Evolutionary conservation across 2,797 vertebrate genomes (phyloP), one percentile per base, ranked within the genome.

Genomic region (Potorous gilbertii): DNA sequence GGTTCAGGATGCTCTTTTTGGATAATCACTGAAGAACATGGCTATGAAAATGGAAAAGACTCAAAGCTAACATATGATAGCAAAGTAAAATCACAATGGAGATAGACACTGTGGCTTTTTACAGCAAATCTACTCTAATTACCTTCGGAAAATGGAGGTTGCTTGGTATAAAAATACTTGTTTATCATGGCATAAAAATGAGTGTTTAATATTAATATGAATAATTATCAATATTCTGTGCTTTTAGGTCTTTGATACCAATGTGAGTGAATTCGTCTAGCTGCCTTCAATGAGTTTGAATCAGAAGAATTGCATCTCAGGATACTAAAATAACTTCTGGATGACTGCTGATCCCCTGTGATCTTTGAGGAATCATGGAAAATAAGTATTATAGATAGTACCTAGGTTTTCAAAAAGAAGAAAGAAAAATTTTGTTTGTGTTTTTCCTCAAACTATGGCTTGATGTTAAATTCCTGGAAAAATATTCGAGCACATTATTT

Each of bases 181-280:
- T 28, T 28, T 74, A 56, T 87, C 74, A 59, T 0, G 94, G 94
- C 87, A 54, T 54, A 92, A 93, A 93, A 92, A n/a, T 40, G 12
- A 92, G 24, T 90, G 91, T 13, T 94, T 56, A 57, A 54, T 81
- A 94, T 57, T 18, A 54, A 57, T 52, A 52, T 52, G 5, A 52
- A 52, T 52, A 52, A 52, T 52, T 52, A 52, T 52, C 8, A 52
- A 52, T 52, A 52, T 59, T 59, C 3, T 27, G 50, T 56, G 91
- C 34, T 59, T 91, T 90, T 90, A 57, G 62, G 87, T 34, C 46
- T 52, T 54, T 91, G 21, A 81, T 24, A 27, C 8, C 40, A 81
- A 40, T 74, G 4, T 46, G 46, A 27, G 21, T 46, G 21, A 81
- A 81, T 81, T 81, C 74, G 27, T 40, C n/a, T 11, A 81, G 74